These are phyloP conservation scores for Drosophila ambigua DNA, from an alignment of 1,140 invertebrate species.

Conservation along the genomic window DNA sequence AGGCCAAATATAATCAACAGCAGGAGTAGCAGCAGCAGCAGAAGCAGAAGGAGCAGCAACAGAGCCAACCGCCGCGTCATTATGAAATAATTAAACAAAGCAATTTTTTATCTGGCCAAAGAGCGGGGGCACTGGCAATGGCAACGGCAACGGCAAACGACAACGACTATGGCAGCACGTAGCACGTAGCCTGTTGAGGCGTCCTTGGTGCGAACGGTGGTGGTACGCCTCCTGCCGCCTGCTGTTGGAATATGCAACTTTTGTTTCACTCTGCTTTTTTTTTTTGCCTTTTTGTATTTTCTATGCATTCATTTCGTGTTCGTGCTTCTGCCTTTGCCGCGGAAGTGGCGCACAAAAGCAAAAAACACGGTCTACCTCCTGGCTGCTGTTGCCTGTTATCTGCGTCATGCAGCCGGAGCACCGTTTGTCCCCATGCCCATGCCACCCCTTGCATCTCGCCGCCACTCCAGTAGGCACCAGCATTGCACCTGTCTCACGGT, in stretches of 20 bases:
- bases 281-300: conserved; percentile 40
- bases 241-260: conserved; percentile 34
- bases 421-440: conserved; percentile 25
- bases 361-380: conserved; percentile 22
- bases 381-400: conserved; percentile 60
- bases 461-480: conserved; percentile 19
- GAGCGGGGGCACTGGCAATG: neutral
- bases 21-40: conserved; percentile 21
- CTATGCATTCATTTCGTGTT: conserved; percentile 69
- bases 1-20: conserved; percentile 78
- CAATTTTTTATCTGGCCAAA: conserved; percentile 71
- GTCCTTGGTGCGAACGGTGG: conserved; percentile 42
- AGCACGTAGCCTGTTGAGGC: conserved; percentile 59
- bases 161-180: conserved; percentile 40
- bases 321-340: conserved; percentile 47
- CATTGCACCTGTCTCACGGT: conserved; percentile 46
- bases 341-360: conserved; percentile 66
- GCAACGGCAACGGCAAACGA: conserved; percentile 10
- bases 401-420: conserved; percentile 59
- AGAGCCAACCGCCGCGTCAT: conserved; percentile 68
- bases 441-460: conserved; percentile 1
- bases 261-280: conserved; percentile 44
- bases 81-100: conserved; percentile 82
- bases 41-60: conserved; percentile 1
- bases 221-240: conserved; percentile 2